phyloP scores from a whole-genome alignment of 1,140 invertebrate species.

The Bombus terrestris region DNA sequence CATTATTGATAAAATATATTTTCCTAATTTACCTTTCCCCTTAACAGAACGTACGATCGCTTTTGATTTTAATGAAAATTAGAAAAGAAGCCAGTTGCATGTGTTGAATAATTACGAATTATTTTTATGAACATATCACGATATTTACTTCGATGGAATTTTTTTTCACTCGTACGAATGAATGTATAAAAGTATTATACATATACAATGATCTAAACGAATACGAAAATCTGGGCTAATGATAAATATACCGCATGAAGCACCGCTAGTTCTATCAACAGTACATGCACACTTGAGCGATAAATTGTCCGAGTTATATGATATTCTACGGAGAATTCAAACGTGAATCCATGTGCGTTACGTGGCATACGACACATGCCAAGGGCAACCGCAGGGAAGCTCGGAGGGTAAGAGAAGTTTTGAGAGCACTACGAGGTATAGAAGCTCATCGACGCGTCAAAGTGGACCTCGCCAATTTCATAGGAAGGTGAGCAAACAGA shows the following conservation, averaged over 20 bases:
- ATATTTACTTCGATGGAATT: not conserved
- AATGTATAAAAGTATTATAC: too few species aligned
- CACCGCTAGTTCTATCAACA: conserved; percentile 13
- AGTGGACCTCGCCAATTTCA: conserved; percentile 75
- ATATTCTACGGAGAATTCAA: conserved; percentile 16
- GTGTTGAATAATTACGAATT: too few species aligned
- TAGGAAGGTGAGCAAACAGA: conserved; percentile 74
- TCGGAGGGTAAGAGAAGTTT: conserved; percentile 64
- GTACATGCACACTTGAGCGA: conserved; percentile 16
- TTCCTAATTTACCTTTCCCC: not conserved
- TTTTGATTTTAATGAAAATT: not conserved
- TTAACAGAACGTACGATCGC: not conserved
- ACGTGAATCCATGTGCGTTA: not conserved
- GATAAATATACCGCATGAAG: conserved; percentile 42
- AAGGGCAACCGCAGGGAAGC: conserved; percentile 28
- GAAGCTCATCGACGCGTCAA: conserved; percentile 75
- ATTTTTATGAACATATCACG: not conserved
- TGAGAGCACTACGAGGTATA: conserved; percentile 63
- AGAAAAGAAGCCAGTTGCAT: too few species aligned
- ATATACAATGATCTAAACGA: conserved; percentile 2
- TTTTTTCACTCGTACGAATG: not conserved
- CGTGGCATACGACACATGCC: not conserved
- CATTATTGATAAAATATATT: not conserved
- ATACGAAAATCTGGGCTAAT: conserved; percentile 41
- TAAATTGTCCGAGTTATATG: conserved; percentile 40